These are phyloP conservation scores for Falco berigora DNA, from an alignment of 2,797 vertebrate genomes.

Conservation along the genomic window DNA sequence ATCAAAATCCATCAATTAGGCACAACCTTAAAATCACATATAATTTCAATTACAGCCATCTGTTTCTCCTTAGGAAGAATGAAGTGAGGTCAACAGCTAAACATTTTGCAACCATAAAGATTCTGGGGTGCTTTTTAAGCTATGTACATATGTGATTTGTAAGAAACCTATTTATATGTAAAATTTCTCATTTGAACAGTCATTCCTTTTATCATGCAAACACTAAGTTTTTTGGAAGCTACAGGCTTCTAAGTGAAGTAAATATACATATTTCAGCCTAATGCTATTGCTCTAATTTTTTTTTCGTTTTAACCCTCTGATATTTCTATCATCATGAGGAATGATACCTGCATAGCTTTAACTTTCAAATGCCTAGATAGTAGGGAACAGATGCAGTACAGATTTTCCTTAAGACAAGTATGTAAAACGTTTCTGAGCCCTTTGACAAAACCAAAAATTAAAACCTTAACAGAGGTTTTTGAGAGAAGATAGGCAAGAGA, in stretches of 20 bases:
- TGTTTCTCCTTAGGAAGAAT: constrained; percentile 39
- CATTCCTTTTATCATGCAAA: constrained; percentile 54
- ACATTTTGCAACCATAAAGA: constrained; percentile 9
- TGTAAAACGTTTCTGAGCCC: neutral
- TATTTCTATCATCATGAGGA: neutral
- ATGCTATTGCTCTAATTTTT: neutral
- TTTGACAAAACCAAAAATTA: neutral
- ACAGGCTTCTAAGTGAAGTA: neutral
- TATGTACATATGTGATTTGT: constrained; percentile 40
- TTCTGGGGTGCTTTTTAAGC: constrained; percentile 27
- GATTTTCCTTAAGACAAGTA: neutral
- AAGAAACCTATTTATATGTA: constrained; percentile 47
- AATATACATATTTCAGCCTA: neutral
- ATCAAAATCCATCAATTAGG: constrained; percentile 36
- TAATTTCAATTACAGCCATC: constrained; percentile 54
- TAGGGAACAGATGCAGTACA: neutral
- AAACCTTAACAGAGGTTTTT: neutral
- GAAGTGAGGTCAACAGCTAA: constrained; percentile 35
- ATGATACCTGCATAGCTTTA: neutral
- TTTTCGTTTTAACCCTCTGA: neutral
- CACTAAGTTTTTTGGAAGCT: constrained; percentile 16
- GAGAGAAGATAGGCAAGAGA: neutral
- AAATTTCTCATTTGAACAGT: constrained; percentile 30
- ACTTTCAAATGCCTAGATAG: neutral
- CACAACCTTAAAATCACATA: constrained; percentile 27